Evolutionary conservation across 64 coral and sea anemone genomes (phyloP), one percentile per base, ranked within the genome.

Genomic region (Acropora tenuis): DNA sequence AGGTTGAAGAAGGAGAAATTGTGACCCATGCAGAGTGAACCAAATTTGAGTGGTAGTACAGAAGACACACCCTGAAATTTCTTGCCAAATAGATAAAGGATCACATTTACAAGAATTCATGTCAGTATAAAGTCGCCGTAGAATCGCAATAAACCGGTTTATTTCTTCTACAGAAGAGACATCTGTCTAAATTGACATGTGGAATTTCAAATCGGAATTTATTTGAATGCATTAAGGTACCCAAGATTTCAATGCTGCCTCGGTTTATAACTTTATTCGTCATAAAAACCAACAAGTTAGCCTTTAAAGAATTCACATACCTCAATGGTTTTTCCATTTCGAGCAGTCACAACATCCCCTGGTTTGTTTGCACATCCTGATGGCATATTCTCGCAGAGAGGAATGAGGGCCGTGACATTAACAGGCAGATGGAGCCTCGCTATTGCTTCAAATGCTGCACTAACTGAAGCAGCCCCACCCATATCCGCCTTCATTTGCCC

Each of bases 321-420:
- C 97, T 98, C 97, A n/a, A 98, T 98, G 57, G 97, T 93, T 84
- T 95, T 98, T 12, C 88, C 97, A 89, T 95, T 98, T 83, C 90
- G 95, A 43, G 97, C 97, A 63, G 83, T 98, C 1, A 98, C 74
- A 6, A 98, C 97, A 91, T 98, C 97, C 30, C 97, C 97, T 18
- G 97, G 97, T 80, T 98, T 98, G 16, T 88, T n/a, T 48, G 97
- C 97, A 75, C 76, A 76, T 84, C 94, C 94, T 69, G 97, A 95
- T 12, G 90, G 90, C 97, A 98, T 98, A 50, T 98, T 98, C 43
- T 98, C 97, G 88, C 97, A 98, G 40, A 98, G 58, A 50, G 97
- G 97, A 44, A 77, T 88, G n/a, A 98, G 73, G 47, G 87, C 84
- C 48, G 88, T 88, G 47, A 96, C 97, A 93, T 98, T 98, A 78